phyloP scores from a whole-genome alignment of 2,888 invertebrate species.

The Pyrrhia umbra region DNA sequence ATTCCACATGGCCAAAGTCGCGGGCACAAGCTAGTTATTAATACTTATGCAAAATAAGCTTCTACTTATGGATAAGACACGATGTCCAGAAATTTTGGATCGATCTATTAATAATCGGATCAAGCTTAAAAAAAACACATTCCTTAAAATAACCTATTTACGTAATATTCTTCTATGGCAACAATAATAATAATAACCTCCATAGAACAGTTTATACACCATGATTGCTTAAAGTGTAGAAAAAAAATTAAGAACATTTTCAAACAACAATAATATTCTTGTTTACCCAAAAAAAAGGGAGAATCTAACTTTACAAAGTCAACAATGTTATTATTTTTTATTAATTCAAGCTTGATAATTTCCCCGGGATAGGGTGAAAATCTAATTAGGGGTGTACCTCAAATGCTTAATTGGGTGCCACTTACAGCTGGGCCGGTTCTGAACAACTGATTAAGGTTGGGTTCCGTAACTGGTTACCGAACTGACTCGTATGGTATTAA shows the following conservation, averaged over 20 bases:
- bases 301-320: neutral
- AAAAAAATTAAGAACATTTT: neutral
- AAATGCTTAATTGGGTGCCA: constrained; percentile 39
- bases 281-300: neutral
- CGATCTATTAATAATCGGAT: too few relatives aligned
- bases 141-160: too few relatives aligned
- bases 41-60: too few relatives aligned
- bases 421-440: constrained; percentile 20
- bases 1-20: too few relatives aligned
- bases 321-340: constrained; percentile 27
- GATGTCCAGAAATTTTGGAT: too few relatives aligned
- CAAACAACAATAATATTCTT: neutral
- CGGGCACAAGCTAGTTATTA: too few relatives aligned
- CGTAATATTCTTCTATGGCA: neutral
- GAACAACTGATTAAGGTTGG: constrained; percentile 36
- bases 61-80: too few relatives aligned
- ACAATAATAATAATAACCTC: neutral
- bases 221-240: neutral
- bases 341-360: constrained; percentile 10
- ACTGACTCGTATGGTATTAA: constrained; percentile 9
- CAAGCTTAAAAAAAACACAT: too few relatives aligned
- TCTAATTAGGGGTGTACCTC: constrained; percentile 48
- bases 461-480: constrained; percentile 21
- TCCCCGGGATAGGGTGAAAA: constrained; percentile 21
- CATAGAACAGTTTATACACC: too few relatives aligned